Percentiles rank a stretch among this genome's conserved stretches.
phyloP scores from a whole-genome alignment of 2,888 invertebrate genomes.

The Synanthedon myopaeformis region DNA sequence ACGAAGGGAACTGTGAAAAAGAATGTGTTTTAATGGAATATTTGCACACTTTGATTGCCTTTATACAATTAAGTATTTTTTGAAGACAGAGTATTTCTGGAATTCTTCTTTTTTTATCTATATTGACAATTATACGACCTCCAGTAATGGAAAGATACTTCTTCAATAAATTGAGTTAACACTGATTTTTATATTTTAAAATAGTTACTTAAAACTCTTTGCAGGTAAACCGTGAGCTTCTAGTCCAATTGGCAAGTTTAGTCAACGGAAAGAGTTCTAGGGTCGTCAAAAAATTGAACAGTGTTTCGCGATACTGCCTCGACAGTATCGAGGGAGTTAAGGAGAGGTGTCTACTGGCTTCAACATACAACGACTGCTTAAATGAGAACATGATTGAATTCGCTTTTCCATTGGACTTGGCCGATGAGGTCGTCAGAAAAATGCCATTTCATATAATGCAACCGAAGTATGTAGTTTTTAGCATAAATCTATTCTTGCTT shows the following conservation, averaged over 20 bases:
- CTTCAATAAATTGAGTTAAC: too few relatives aligned
- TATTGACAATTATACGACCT: too few relatives aligned
- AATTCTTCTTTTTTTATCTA: too few relatives aligned
- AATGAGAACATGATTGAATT: slow-evolving; percentile 62
- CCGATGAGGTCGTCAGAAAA: slow-evolving; percentile 56
- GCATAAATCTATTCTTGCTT: too few relatives aligned
- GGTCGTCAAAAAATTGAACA: slow-evolving; percentile 51
- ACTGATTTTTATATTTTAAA: too few relatives aligned
- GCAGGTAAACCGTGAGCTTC: slow-evolving; percentile 53
- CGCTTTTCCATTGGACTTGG: slow-evolving; percentile 54
- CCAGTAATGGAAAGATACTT: too few relatives aligned
- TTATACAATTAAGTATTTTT: too few relatives aligned
- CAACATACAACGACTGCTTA: slow-evolving; percentile 57
- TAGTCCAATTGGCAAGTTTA: slow-evolving; percentile 49
- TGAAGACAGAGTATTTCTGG: too few relatives aligned
- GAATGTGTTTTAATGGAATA: too few relatives aligned
- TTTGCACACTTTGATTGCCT: too few relatives aligned
- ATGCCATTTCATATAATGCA: slow-evolving; percentile 63
- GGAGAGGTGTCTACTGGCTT: slow-evolving; percentile 53
- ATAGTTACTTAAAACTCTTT: neutral
- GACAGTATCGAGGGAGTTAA: slow-evolving; percentile 59
- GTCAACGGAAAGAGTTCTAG: slow-evolving; percentile 58
- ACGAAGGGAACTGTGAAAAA: too few relatives aligned
- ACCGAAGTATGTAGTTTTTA: slow-evolving; percentile 42
- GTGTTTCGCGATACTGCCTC: slow-evolving; percentile 50